These are phyloP conservation scores for Urosaurus nigricauda DNA, from an alignment of 2,797 vertebrate genomes.

Conservation along the genomic window DNA sequence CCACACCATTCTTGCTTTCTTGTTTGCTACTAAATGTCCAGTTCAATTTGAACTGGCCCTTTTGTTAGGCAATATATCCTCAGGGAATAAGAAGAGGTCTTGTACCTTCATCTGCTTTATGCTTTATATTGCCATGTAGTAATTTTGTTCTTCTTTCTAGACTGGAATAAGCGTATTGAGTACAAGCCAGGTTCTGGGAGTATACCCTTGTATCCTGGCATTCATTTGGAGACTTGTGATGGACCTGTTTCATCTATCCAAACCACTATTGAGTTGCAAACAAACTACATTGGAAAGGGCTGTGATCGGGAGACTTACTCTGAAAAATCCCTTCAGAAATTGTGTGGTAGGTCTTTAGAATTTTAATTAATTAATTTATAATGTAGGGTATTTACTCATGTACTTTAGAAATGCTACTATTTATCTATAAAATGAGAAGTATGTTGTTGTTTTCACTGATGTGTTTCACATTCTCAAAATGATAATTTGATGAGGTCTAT, in stretches of 20 bases:
- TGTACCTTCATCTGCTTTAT: neutral
- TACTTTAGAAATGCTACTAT: neutral
- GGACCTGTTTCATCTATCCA: slow-evolving; percentile 91
- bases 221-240: slow-evolving; percentile 93
- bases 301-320: slow-evolving; percentile 95
- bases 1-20: too few species aligned
- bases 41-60: neutral
- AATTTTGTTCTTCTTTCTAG: slow-evolving; percentile 73
- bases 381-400: neutral
- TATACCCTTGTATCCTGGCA: slow-evolving; percentile 90
- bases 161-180: slow-evolving; percentile 92
- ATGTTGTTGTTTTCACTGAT: neutral
- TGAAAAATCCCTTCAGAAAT: slow-evolving; percentile 92
- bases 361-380: neutral
- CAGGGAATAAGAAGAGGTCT: neutral
- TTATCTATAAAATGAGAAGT: neutral
- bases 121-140: neutral
- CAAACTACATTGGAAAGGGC: slow-evolving; percentile 92
- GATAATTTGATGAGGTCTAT: neutral
- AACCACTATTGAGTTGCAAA: slow-evolving; percentile 90
- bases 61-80: neutral
- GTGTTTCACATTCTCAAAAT: neutral
- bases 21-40: neutral
- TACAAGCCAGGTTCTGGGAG: slow-evolving; percentile 95
- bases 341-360: slow-evolving; percentile 88